Evolutionary conservation across 2,797 vertebrate genomes (phyloP).

Genomic region (Lepus oiostolus): DNA sequence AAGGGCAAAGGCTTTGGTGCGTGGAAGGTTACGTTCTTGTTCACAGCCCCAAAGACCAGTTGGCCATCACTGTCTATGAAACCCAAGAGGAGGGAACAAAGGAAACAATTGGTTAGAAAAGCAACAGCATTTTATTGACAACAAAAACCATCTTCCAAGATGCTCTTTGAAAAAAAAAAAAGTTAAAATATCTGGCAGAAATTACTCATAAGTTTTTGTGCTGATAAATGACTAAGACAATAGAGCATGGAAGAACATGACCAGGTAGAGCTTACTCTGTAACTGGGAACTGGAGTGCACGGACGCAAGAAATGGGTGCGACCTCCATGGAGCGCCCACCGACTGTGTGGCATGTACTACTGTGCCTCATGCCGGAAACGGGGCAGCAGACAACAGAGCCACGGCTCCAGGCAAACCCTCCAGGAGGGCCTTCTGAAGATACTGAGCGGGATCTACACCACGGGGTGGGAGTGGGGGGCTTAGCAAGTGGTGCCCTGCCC

Average conservation of each 20-base stretch:
- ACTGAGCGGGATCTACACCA: background rate
- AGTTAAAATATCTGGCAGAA: background rate
- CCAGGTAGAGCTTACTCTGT: background rate
- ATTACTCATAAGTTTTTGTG: background rate
- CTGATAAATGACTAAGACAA: background rate
- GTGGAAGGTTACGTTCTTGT: background rate
- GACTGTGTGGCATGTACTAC: background rate
- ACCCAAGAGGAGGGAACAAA: background rate
- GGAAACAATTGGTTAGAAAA: background rate
- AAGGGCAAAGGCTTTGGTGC: fast-evolving
- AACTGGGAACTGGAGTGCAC: no score
- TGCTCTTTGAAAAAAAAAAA: background rate
- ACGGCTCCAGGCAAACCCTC: background rate
- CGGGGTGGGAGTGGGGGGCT: background rate
- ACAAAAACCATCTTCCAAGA: constrained; percentile 16
- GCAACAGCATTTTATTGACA: background rate
- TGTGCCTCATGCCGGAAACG: fast-evolving
- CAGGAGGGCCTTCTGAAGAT: background rate
- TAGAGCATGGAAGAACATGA: background rate
- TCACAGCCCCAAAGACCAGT: fast-evolving
- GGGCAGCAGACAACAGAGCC: background rate
- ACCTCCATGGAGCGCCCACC: background rate
- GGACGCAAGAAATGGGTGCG: background rate
- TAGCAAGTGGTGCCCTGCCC: background rate
- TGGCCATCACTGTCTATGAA: fast-evolving